Conservation (phyloP, 1,140 invertebrate species). For the Oreohelix idahoensis region DNA sequence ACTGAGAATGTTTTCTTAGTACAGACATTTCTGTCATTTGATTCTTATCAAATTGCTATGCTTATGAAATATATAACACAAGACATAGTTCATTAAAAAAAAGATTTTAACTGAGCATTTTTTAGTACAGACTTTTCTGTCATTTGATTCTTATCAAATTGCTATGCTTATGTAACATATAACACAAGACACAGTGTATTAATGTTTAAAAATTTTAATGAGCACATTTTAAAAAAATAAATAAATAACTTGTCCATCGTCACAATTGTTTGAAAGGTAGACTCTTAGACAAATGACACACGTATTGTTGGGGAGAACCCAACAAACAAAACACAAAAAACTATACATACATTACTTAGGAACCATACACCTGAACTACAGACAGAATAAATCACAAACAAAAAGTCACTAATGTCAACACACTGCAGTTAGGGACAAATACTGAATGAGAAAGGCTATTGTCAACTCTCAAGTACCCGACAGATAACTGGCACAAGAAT, state of each 20-base stretch:
- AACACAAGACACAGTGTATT: no score
- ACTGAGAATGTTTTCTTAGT: no score
- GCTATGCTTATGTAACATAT: no score
- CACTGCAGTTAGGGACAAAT: neutral
- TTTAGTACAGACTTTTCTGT: no score
- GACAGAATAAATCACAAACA: neutral
- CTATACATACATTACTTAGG: neutral
- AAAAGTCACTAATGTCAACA: neutral
- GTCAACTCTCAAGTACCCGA: conserved; percentile 8
- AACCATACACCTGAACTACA: neutral
- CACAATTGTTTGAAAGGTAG: conserved; percentile 13
- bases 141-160: no score
- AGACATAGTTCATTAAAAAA: no score
- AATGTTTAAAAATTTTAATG: no score
- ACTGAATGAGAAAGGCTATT: conserved; percentile 21
- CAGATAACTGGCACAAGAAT: neutral
- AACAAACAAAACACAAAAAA: neutral
- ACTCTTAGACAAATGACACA: neutral
- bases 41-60: no score
- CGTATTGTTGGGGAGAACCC: neutral
- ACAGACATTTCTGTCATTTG: no score
- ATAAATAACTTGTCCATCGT: neutral
- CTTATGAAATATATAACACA: no score
- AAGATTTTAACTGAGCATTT: no score
- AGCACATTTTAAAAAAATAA: no score